Evolutionary conservation across 2,888 invertebrate genomes (phyloP), one percentile per base, ranked within the genome.

Genomic region (Pseudococcus viburni): DNA sequence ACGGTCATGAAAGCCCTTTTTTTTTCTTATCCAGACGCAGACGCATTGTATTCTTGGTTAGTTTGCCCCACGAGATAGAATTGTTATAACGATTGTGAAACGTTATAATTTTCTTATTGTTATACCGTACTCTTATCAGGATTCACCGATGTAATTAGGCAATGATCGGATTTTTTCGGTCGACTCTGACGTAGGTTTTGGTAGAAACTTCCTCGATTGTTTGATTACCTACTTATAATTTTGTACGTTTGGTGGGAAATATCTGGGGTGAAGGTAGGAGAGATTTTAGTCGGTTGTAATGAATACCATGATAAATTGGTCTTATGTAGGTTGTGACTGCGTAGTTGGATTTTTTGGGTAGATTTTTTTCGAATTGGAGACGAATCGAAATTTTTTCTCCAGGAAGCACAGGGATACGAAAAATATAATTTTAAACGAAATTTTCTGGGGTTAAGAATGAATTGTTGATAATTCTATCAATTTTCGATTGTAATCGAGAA

Each of bases 81-180:
- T 59, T 59, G 59, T 59, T 59, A 59, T 59, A 19, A 59, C 59
- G 19, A 59, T 59, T 59, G 59, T 59, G 59, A 59, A 59, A 59
- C 59, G 59, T 59, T 59, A 59, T 59, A 59, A 59, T 59, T 59
- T 59, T 59, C 59, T 59, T 19, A 59, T 59, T 59, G 59, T 59
- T 59, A 59, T 59, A 8, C 59, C 59, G 59, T 19, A 59, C 19
- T 59, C 19, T 59, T 59, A 59, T 59, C 59, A 9, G 59, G 59
- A 59, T 59, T 19, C 59, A 59, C 1, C 59, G 59, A 59, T 8
- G 59, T 59, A 59, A 59, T 59, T 59, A 59, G 59, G 59, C 19
- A 59, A 59, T 59, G 59, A 59, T 59, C 59, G 59, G 59, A 19
- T 19, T 59, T 17, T 9, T 59, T 19, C 26, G 59, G 59, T 59